These are phyloP conservation scores for Gyps fulvus DNA, from an alignment of 2,113 vertebrate species.

Conservation along the genomic window DNA sequence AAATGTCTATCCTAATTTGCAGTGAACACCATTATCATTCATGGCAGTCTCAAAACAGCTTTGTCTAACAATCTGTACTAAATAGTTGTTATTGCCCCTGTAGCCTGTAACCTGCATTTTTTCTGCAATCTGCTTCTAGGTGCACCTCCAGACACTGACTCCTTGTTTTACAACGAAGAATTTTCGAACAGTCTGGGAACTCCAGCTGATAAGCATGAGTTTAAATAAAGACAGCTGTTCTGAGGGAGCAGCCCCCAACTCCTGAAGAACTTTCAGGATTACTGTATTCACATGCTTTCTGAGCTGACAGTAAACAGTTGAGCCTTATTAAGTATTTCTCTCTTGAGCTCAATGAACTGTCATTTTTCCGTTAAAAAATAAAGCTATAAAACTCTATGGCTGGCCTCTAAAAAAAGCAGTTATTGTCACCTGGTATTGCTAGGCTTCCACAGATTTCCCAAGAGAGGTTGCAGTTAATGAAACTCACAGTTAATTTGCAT, in stretches of 20 bases:
- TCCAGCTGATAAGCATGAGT: background rate
- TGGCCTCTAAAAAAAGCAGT: background rate
- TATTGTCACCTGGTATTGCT: background rate
- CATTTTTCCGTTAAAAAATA: background rate
- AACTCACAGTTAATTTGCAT: background rate
- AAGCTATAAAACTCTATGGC: background rate
- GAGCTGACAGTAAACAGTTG: background rate
- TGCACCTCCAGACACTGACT: background rate
- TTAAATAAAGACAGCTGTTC: background rate
- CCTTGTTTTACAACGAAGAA: background rate
- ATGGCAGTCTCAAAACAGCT: background rate
- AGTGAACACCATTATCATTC: background rate
- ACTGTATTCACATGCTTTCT: rapidly evolving
- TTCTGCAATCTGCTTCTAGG: background rate
- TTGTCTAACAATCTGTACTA: background rate
- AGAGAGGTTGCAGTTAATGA: background rate
- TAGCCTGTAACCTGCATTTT: background rate
- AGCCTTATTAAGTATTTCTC: background rate
- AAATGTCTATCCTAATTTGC: background rate
- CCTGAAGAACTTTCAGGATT: background rate
- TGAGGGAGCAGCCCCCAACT: background rate
- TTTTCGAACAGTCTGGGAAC: background rate
- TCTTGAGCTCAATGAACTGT: background rate
- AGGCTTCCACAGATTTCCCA: background rate
- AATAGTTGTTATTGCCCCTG: background rate